Percentiles rank a stretch among this genome's conserved stretches.
Conservation (phyloP, 2,797 vertebrate genomes). For the Coracias cyanogaster region DNA sequence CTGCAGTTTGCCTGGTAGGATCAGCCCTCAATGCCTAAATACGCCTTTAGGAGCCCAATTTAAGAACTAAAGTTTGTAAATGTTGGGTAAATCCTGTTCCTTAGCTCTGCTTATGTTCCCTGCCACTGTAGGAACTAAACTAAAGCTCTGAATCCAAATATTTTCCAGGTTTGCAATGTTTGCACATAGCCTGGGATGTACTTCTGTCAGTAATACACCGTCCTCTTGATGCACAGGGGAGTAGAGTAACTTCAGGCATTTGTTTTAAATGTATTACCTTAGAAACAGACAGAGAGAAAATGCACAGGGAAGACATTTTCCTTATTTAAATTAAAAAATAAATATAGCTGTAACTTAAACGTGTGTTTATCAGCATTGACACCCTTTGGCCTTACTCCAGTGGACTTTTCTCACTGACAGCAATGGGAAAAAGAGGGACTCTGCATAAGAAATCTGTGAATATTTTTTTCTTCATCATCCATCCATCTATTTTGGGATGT, state of each 20-base stretch:
- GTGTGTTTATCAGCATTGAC: not conserved
- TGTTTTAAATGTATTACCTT: constrained; percentile 1
- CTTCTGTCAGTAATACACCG: not conserved
- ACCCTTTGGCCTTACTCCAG: not conserved
- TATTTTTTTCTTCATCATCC: constrained; percentile 55
- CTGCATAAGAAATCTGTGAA: constrained; percentile 42
- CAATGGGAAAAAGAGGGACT: constrained; percentile 10
- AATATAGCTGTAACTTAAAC: not conserved
- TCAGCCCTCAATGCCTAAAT: not conserved
- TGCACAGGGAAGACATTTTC: not conserved
- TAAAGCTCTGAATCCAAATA: not conserved
- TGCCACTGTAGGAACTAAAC: not conserved
- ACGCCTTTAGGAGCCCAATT: not conserved
- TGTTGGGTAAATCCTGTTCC: not conserved
- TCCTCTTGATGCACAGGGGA: not conserved
- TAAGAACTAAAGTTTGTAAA: not conserved
- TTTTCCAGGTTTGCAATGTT: not conserved
- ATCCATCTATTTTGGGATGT: constrained; percentile 73
- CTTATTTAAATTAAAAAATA: not conserved
- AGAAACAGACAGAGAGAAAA: not conserved
- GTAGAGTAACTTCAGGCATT: not conserved
- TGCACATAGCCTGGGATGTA: not conserved
- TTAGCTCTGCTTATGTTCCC: not conserved
- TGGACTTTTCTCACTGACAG: constrained; percentile 5
- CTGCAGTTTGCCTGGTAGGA: not conserved